Percentiles rank a stretch among this genome's conserved stretches.
Evolutionary conservation across 1,140 invertebrate genomes (phyloP).

Genomic region (Aphelenchoides besseyi): DNA sequence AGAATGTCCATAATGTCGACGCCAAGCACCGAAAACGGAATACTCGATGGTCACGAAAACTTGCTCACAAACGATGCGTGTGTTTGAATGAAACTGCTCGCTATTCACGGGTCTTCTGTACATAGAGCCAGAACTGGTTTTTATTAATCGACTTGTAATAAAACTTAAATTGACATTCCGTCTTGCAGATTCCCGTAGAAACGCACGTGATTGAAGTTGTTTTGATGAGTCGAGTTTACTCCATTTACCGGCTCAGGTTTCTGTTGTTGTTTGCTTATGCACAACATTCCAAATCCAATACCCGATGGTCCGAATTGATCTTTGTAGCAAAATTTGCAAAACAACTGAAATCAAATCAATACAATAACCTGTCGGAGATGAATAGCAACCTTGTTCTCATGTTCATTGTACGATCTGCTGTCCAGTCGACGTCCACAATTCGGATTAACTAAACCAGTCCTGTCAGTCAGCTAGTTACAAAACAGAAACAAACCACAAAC

Average conservation of each 20-base stretch:
- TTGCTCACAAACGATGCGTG: background rate
- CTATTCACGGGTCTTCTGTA: too few relatives aligned
- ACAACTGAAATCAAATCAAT: constrained; percentile 8
- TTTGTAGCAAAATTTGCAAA: constrained; percentile 22
- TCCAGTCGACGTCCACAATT: constrained; percentile 17
- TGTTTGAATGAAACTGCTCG: background rate
- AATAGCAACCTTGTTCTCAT: constrained; percentile 20
- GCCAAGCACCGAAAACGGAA: background rate
- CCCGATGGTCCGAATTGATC: constrained; percentile 13
- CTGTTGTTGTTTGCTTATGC: background rate
- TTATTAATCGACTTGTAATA: background rate
- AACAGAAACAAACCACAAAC: constrained; percentile 13
- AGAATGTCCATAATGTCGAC: constrained; percentile 13
- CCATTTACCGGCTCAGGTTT: background rate
- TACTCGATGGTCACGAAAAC: background rate
- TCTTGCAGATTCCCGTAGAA: constrained; percentile 2
- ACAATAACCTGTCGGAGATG: background rate
- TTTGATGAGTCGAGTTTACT: background rate
- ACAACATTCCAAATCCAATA: constrained; percentile 9
- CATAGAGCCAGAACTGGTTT: too few relatives aligned
- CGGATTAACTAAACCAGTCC: constrained; percentile 15
- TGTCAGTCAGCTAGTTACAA: background rate
- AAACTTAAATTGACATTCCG: background rate
- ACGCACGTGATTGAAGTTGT: background rate
- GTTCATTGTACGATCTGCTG: constrained; percentile 17